Conservation (phyloP, 2,888 invertebrate genomes). For the Mechanitis mazaeus region DNA sequence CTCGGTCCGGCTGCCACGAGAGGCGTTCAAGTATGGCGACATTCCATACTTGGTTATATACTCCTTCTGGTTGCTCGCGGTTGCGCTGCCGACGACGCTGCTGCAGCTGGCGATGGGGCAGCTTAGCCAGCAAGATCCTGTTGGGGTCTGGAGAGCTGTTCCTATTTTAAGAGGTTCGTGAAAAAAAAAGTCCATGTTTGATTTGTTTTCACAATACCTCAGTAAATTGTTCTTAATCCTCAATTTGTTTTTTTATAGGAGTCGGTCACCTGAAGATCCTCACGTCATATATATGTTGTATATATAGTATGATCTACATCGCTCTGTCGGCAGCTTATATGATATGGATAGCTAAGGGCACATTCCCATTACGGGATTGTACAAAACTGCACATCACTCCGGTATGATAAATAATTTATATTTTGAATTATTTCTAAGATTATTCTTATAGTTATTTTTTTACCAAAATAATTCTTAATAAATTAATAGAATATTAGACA, state of each 20-base stretch:
- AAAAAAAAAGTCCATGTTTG: neutral
- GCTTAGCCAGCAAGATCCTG: constrained; percentile 80
- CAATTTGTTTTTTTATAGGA: constrained; percentile 54
- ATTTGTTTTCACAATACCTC: neutral
- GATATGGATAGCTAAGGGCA: constrained; percentile 79
- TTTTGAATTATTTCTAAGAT: too few species aligned
- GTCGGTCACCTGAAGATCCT: constrained; percentile 79
- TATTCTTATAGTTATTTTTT: too few species aligned
- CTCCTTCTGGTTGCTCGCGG: constrained; percentile 73
- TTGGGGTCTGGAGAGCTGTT: constrained; percentile 80
- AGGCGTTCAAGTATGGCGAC: constrained; percentile 77
- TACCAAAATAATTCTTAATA: too few species aligned
- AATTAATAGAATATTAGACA: neutral
- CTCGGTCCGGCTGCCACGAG: constrained; percentile 77
- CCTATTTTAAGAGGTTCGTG: constrained; percentile 79
- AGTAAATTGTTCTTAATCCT: too few species aligned
- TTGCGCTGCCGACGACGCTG: constrained; percentile 78
- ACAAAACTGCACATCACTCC: constrained; percentile 73
- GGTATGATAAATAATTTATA: constrained; percentile 46
- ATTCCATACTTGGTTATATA: constrained; percentile 79
- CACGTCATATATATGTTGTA: constrained; percentile 76
- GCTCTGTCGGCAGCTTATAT: constrained; percentile 77
- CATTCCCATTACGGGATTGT: constrained; percentile 79
- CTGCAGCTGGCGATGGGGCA: constrained; percentile 81
- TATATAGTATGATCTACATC: constrained; percentile 79